Percentiles rank a stretch among this genome's conserved stretches.
phyloP scores from a whole-genome alignment of 2,113 vertebrate species.

The Heliornis fulica region DNA sequence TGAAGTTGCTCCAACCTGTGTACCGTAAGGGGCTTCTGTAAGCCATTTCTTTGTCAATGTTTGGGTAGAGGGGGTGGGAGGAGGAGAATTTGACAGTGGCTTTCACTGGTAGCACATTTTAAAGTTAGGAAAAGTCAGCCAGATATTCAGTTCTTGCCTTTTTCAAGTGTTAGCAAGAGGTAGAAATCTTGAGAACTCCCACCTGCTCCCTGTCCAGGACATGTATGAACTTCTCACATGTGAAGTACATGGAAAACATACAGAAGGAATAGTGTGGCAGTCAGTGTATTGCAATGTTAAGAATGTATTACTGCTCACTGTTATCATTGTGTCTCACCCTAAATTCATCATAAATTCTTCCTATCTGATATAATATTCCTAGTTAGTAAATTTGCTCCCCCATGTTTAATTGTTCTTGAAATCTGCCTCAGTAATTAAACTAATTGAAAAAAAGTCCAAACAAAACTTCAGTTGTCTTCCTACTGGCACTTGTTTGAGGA shows the following conservation, averaged over 20 bases:
- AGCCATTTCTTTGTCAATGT: neutral
- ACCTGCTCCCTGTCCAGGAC: neutral
- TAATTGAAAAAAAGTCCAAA: neutral
- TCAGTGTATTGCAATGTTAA: neutral
- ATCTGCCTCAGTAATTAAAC: conserved; percentile 30
- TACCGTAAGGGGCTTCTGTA: neutral
- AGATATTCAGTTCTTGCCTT: neutral
- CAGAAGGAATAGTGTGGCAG: neutral
- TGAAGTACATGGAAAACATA: neutral
- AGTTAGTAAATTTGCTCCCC: neutral
- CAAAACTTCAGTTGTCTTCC: neutral
- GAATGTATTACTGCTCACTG: neutral
- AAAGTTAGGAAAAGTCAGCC: neutral
- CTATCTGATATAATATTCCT: neutral
- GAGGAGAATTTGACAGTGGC: neutral
- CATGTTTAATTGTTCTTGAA: neutral
- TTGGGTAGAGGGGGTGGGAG: neutral
- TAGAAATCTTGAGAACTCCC: neutral
- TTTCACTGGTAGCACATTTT: neutral
- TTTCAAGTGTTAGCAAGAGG: neutral
- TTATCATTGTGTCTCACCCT: neutral
- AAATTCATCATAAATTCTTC: neutral
- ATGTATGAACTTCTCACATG: neutral
- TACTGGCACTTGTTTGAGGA: neutral
- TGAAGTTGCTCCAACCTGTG: neutral